Evolutionary conservation across 2,797 vertebrate genomes (phyloP).

Genomic region (Streptopelia turtur): DNA sequence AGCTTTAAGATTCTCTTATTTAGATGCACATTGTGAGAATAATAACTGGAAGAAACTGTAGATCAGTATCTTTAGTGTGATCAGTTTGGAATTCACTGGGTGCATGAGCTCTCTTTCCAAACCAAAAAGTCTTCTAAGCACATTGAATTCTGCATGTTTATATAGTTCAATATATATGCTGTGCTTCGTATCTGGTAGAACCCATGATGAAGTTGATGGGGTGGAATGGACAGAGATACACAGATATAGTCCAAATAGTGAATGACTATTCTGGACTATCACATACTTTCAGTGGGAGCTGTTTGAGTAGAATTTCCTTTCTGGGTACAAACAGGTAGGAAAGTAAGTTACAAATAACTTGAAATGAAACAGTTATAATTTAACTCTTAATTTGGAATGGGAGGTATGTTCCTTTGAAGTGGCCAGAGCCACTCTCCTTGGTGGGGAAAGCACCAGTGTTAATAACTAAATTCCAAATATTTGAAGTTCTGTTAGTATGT

Average conservation of each 20-base stretch:
- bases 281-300: background rate
- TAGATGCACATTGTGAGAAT: background rate
- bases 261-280: background rate
- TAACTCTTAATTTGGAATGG: background rate
- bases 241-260: background rate
- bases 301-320: background rate
- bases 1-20: background rate
- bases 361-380: background rate
- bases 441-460: background rate
- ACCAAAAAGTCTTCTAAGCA: background rate
- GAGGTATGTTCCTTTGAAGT: background rate
- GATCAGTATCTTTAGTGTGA: background rate
- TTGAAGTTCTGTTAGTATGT: background rate
- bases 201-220: background rate
- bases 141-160: background rate
- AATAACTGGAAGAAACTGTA: background rate
- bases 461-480: background rate
- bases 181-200: background rate
- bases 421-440: background rate
- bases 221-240: background rate
- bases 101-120: background rate
- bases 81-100: background rate
- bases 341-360: background rate
- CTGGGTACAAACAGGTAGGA: background rate
- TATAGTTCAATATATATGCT: fast-evolving